Evolutionary conservation across 2,888 invertebrate species (phyloP).

Genomic region (Brachyopa scutellaris): DNA sequence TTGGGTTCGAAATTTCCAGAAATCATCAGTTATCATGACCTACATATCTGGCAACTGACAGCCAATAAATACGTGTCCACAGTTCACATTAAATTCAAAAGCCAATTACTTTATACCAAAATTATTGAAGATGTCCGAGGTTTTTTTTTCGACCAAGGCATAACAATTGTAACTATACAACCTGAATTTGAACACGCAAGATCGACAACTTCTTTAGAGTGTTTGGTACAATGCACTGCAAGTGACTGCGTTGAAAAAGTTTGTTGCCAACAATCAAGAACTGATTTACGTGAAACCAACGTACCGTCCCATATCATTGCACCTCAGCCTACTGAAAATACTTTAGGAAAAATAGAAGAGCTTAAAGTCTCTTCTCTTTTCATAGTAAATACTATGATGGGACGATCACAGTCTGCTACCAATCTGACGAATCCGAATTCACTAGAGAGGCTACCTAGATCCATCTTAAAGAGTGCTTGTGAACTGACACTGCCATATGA

Average conservation of each 20-base stretch:
- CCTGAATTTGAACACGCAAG: constrained; percentile 87
- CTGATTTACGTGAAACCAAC: constrained; percentile 73
- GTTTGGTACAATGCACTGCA: constrained; percentile 78
- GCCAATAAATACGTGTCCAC: constrained; percentile 91
- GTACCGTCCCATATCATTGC: not conserved
- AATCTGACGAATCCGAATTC: not conserved
- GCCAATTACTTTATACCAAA: constrained; percentile 84
- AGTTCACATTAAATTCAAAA: constrained; percentile 89
- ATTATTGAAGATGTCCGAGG: constrained; percentile 86
- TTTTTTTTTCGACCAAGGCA: constrained; percentile 91
- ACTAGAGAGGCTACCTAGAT: not conserved
- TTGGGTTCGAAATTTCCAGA: constrained; percentile 86
- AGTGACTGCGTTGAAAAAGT: constrained; percentile 79
- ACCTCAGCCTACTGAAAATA: not conserved
- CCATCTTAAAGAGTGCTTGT: not conserved
- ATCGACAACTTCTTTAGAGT: constrained; percentile 76
- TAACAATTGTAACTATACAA: constrained; percentile 92
- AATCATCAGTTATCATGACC: constrained; percentile 90
- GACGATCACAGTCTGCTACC: constrained; percentile 23
- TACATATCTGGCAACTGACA: constrained; percentile 94
- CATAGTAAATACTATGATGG: not conserved
- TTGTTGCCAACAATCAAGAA: constrained; percentile 78
- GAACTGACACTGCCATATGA: not conserved
- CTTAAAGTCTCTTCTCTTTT: constrained; percentile 8
- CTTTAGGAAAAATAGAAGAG: not conserved